Conservation (phyloP, 2,888 invertebrate species). For the Malthinus flaveolus region DNA sequence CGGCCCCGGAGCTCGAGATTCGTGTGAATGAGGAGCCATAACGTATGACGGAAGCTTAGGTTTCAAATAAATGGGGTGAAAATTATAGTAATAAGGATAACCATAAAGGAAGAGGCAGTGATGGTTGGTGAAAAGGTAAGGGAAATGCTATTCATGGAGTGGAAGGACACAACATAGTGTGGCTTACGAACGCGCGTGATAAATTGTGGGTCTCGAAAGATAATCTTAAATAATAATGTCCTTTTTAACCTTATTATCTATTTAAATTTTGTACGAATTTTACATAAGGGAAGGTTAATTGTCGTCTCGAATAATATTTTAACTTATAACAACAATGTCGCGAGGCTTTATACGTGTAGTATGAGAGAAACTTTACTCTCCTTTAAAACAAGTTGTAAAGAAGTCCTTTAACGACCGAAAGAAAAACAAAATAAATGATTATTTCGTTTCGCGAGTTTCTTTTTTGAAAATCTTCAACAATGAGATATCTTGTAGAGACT, state of each 20-base stretch:
- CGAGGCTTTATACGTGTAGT: too few relatives aligned
- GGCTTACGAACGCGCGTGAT: slow-evolving; percentile 34
- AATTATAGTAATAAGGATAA: slow-evolving; percentile 42
- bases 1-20: slow-evolving; percentile 18
- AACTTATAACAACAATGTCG: too few relatives aligned
- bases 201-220: slow-evolving; percentile 33
- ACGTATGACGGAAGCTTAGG: slow-evolving; percentile 28
- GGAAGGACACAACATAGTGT: slow-evolving; percentile 29
- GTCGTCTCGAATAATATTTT: too few relatives aligned
- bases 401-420: too few relatives aligned
- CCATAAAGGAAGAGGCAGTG: slow-evolving; percentile 36
- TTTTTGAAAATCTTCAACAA: too few relatives aligned
- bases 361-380: too few relatives aligned
- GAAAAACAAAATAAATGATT: too few relatives aligned
- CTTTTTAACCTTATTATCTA: slow-evolving; percentile 2
- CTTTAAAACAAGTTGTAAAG: too few relatives aligned
- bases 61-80: slow-evolving; percentile 39
- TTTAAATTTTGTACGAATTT: not conserved
- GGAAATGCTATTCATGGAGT: slow-evolving; percentile 40
- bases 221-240: slow-evolving; percentile 6
- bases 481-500: too few relatives aligned
- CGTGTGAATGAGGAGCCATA: slow-evolving; percentile 21
- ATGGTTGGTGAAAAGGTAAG: slow-evolving; percentile 38
- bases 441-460: too few relatives aligned
- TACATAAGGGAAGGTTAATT: not conserved